These are phyloP conservation scores for Acrobasis repandana DNA, from an alignment of 2,888 invertebrate genomes.

Conservation along the genomic window DNA sequence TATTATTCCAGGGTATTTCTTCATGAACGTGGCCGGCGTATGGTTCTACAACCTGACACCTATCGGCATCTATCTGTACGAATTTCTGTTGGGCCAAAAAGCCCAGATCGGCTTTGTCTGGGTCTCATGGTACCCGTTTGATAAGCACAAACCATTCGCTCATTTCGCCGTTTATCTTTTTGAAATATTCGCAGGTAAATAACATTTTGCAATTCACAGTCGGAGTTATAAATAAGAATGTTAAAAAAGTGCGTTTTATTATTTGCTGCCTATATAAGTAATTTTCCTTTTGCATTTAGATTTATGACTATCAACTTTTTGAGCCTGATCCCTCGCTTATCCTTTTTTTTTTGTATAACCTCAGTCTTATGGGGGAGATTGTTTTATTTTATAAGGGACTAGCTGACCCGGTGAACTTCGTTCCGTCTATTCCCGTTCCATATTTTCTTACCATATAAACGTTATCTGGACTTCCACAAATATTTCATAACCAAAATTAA, in stretches of 20 bases:
- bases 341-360: too few species aligned
- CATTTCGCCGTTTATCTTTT: constrained; percentile 68
- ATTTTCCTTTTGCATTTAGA: background rate
- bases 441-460: too few species aligned
- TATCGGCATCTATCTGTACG: constrained; percentile 57
- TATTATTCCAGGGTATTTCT: constrained; percentile 61
- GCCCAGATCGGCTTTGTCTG: constrained; percentile 64
- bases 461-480: too few species aligned
- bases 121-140: constrained; percentile 76
- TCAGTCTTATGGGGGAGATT: too few species aligned
- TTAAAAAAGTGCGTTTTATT: background rate
- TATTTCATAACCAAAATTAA: too few species aligned
- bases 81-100: constrained; percentile 47
- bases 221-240: background rate
- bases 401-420: too few species aligned
- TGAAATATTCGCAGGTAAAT: constrained; percentile 68
- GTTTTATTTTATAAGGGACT: too few species aligned
- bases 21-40: constrained; percentile 58
- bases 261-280: background rate
- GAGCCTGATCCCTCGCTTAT: too few species aligned
- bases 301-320: too few species aligned
- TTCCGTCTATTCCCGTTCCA: too few species aligned
- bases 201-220: background rate
- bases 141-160: constrained; percentile 59
- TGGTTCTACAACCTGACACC: constrained; percentile 74